A percentile compares a stretch with the other conserved stretches of the same genome.
Evolutionary conservation across 1,140 invertebrate genomes (phyloP).

Genomic region (Euwallacea similis): DNA sequence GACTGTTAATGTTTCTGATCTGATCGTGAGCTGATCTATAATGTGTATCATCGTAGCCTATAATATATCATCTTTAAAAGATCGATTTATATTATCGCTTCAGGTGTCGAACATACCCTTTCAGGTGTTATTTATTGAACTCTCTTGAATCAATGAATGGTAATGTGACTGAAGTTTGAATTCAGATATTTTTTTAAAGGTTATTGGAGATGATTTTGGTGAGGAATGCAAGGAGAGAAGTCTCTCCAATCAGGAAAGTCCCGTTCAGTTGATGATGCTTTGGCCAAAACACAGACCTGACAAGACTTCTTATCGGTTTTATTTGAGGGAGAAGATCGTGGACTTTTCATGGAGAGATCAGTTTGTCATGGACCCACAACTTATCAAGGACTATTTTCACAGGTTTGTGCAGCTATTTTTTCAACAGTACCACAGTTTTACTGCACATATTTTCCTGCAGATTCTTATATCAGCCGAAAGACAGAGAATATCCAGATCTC

Average conservation of each 20-base stretch:
- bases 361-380: slow-evolving; percentile 85
- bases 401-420: slow-evolving; percentile 49
- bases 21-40: too few species aligned
- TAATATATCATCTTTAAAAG: too few species aligned
- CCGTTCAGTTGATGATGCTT: slow-evolving; percentile 88
- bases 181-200: slow-evolving; percentile 1
- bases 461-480: slow-evolving; percentile 87
- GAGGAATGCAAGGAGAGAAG: slow-evolving; percentile 91
- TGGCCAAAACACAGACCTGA: slow-evolving; percentile 78
- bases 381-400: slow-evolving; percentile 88
- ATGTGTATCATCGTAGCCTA: too few species aligned
- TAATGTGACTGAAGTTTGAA: too few species aligned
- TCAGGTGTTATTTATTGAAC: too few species aligned
- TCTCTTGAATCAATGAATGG: too few species aligned
- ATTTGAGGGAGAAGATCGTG: slow-evolving; percentile 78
- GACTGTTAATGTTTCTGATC: too few species aligned
- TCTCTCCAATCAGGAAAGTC: slow-evolving; percentile 81
- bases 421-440: neutral
- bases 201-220: slow-evolving; percentile 73
- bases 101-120: too few species aligned
- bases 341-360: slow-evolving; percentile 82
- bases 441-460: slow-evolving; percentile 64
- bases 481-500: slow-evolving; percentile 91
- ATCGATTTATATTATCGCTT: too few species aligned
- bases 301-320: slow-evolving; percentile 66